A percentile compares a stretch with the other conserved stretches of the same genome.
phyloP scores from a whole-genome alignment of 1,140 invertebrate species.

The Acromyrmex echinatior region DNA sequence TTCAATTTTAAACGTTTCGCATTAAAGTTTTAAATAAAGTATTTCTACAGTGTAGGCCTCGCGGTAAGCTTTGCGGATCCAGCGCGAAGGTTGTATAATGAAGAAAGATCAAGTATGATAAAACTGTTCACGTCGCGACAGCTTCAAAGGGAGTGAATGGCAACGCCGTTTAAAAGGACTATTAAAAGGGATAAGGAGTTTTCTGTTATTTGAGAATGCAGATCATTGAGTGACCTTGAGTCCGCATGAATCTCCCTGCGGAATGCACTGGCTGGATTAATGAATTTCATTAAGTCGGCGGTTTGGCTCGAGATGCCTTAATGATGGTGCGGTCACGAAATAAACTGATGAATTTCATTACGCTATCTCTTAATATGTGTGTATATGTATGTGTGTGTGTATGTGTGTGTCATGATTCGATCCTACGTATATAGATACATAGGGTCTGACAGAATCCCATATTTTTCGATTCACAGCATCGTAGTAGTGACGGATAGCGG shows the following conservation, averaged over 20 bases:
- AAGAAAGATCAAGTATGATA: constrained; percentile 43
- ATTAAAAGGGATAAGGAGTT: constrained; percentile 41
- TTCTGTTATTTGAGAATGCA: background rate
- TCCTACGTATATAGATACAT: background rate
- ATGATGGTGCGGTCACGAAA: constrained; percentile 8
- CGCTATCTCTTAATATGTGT: background rate
- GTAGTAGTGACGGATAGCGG: background rate
- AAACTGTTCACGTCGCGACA: constrained; percentile 19
- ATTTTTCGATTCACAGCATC: constrained; percentile 5
- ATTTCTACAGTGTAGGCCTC: background rate
- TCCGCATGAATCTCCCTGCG: background rate
- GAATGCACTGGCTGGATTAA: background rate
- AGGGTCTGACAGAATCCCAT: background rate
- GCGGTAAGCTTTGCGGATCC: background rate
- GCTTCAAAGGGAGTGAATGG: constrained; percentile 30
- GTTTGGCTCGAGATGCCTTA: background rate
- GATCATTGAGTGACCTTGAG: constrained; percentile 7
- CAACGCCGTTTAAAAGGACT: constrained; percentile 17
- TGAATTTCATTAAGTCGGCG: constrained; percentile 42
- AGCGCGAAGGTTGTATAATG: constrained; percentile 13
- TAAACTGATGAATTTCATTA: constrained; percentile 48
- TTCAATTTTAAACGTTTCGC: constrained; percentile 17
- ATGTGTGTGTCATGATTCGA: background rate
- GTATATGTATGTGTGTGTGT: too few species aligned
- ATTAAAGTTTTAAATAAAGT: constrained; percentile 4